A percentile compares a stretch with the other conserved stretches of the same genome.
Conservation (phyloP, 2,888 invertebrate genomes). For the Pharmacophagus antenor region DNA sequence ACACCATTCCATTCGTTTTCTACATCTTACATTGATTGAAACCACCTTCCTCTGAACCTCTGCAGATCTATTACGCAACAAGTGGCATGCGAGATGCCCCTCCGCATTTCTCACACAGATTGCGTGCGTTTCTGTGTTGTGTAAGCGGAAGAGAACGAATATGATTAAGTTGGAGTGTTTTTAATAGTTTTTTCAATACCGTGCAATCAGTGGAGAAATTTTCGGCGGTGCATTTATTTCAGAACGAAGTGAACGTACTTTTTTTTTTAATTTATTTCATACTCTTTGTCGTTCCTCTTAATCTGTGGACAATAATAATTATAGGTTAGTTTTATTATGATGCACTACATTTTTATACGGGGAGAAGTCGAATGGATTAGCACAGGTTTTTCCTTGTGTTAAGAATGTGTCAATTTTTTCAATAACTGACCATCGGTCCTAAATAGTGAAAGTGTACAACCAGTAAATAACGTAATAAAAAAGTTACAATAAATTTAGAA, state of each 20-base stretch:
- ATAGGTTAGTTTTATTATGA: too few relatives aligned
- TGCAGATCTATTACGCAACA: slow-evolving; percentile 8
- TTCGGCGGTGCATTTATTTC: not conserved
- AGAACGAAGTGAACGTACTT: not conserved
- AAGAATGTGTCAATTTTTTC: too few relatives aligned
- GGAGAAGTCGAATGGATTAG: too few relatives aligned
- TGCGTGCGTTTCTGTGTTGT: slow-evolving; percentile 17
- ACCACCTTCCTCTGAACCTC: not conserved
- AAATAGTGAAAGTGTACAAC: too few relatives aligned
- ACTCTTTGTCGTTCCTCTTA: too few relatives aligned
- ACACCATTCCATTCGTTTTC: too few relatives aligned
- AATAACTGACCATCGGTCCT: too few relatives aligned
- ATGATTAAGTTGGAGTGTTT: not conserved
- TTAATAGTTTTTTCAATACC: slow-evolving; percentile 18
- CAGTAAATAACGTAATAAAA: too few relatives aligned
- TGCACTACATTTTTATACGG: too few relatives aligned
- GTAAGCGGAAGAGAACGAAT: slow-evolving; percentile 15
- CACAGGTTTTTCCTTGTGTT: too few relatives aligned
- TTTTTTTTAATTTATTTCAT: not conserved
- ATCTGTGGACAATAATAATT: too few relatives aligned
- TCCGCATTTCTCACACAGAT: slow-evolving; percentile 17
- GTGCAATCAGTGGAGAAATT: slow-evolving; percentile 5
- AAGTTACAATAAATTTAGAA: too few relatives aligned
- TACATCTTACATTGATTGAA: not conserved
- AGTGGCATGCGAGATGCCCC: slow-evolving; percentile 16